phyloP scores from a whole-genome alignment of 1,140 invertebrate species.

The Berghia stephanieae region DNA sequence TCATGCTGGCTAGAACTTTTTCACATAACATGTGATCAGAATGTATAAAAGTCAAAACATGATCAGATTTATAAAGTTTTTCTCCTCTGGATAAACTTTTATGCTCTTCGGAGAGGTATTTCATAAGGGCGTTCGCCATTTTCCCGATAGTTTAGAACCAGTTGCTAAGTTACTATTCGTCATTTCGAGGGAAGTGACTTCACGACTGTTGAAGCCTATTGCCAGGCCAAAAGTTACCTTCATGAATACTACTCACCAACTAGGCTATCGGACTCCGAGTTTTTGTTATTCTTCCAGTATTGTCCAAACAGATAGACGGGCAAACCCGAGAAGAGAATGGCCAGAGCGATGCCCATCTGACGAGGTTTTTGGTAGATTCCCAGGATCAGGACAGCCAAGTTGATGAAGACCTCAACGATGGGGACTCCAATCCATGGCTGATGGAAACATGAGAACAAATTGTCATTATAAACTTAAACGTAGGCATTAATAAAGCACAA shows the following conservation, averaged over 20 bases:
- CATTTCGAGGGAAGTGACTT: background rate
- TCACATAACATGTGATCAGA: too few species aligned
- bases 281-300: constrained; percentile 73
- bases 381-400: constrained; percentile 45
- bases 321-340: constrained; percentile 70
- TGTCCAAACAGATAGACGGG: constrained; percentile 69
- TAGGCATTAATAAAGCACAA: too few species aligned
- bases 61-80: too few species aligned
- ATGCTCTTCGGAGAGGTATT: constrained; percentile 13
- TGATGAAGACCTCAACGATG: constrained; percentile 42
- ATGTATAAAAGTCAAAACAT: too few species aligned
- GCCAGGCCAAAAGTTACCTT: background rate
- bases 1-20: too few species aligned
- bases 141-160: background rate
- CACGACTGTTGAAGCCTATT: background rate
- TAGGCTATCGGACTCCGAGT: constrained; percentile 44
- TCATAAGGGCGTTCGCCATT: background rate
- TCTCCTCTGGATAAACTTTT: too few species aligned
- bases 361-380: constrained; percentile 74
- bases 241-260: constrained; percentile 39
- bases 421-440: constrained; percentile 47
- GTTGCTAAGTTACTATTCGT: background rate
- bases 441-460: too few species aligned
- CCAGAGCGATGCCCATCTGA: constrained; percentile 81
- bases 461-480: too few species aligned